Evolutionary conservation across 2,113 vertebrate species (phyloP).

Genomic region (Lepus timidus): DNA sequence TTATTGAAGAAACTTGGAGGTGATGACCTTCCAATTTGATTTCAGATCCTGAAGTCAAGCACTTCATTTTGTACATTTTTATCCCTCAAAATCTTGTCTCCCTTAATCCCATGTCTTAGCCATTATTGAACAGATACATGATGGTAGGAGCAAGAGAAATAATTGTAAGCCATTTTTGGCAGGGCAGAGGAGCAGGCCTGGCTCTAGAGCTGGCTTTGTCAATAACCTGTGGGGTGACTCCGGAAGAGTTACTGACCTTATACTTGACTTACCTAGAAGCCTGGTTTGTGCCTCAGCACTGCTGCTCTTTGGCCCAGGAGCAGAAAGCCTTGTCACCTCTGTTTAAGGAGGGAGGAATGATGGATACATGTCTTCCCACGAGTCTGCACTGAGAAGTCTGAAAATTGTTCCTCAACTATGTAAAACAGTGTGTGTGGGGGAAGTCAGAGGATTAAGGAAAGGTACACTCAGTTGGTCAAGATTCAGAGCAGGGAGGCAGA

Average conservation of each 20-base stretch:
- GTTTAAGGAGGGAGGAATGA: background rate
- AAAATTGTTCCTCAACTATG: background rate
- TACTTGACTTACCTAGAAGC: background rate
- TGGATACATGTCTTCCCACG: rapidly evolving
- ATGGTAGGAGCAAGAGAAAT: background rate
- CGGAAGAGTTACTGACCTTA: background rate
- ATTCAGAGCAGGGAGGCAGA: background rate
- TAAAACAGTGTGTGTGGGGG: background rate
- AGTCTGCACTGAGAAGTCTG: background rate
- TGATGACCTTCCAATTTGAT: background rate
- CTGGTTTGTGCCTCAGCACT: background rate
- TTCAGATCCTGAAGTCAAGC: background rate
- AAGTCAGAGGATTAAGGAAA: background rate
- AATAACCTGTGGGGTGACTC: background rate
- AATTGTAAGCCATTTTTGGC: background rate
- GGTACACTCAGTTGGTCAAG: background rate
- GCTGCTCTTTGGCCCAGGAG: background rate
- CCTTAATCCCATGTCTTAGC: background rate
- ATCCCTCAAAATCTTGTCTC: background rate
- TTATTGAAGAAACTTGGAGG: background rate
- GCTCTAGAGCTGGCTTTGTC: background rate
- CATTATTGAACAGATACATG: background rate
- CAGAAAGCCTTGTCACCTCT: background rate
- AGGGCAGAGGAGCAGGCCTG: background rate
- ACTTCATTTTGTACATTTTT: background rate